Evolutionary conservation across 2,113 vertebrate genomes (phyloP).

Genomic region (Eptatretus burgeri): DNA sequence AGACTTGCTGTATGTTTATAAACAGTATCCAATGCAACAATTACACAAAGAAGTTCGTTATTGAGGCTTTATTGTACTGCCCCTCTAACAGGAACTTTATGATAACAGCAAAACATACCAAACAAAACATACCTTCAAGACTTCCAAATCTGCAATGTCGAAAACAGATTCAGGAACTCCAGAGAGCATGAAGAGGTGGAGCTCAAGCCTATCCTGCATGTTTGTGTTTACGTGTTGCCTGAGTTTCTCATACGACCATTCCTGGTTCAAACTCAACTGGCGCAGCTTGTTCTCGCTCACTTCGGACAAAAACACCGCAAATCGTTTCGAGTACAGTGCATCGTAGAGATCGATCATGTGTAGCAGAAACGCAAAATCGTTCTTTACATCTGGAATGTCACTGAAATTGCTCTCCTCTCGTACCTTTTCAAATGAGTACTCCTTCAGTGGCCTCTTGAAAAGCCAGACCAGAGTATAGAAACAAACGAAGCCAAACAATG

Average conservation of each 20-base stretch:
- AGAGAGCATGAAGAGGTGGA: slow-evolving; percentile 25
- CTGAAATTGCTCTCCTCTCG: slow-evolving; percentile 16
- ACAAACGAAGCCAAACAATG: slow-evolving; percentile 21
- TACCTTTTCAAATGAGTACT: slow-evolving; percentile 25
- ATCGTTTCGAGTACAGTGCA: slow-evolving; percentile 23
- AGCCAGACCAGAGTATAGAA: slow-evolving; percentile 29
- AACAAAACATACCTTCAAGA: slow-evolving; percentile 15
- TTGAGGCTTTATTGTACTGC: no score
- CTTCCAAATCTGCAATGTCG: slow-evolving; percentile 19
- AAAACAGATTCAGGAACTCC: slow-evolving; percentile 23
- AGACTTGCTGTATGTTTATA: no score
- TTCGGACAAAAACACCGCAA: slow-evolving; percentile 33
- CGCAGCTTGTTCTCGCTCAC: slow-evolving; percentile 23
- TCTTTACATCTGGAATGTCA: slow-evolving; percentile 24
- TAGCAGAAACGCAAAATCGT: slow-evolving; percentile 35
- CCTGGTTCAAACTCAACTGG: slow-evolving; percentile 20
- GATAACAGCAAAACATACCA: no score
- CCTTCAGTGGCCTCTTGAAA: slow-evolving; percentile 20
- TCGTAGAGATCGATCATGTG: slow-evolving; percentile 39
- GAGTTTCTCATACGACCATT: slow-evolving; percentile 20
- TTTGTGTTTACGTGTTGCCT: slow-evolving; percentile 15
- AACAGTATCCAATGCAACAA: no score
- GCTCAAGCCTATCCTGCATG: slow-evolving; percentile 14
- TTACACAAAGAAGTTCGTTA: no score
- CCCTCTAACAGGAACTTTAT: no score